Percentiles rank a stretch among this genome's conserved stretches.
Evolutionary conservation across 2,113 vertebrate genomes (phyloP).

Genomic region (Athene noctua): DNA sequence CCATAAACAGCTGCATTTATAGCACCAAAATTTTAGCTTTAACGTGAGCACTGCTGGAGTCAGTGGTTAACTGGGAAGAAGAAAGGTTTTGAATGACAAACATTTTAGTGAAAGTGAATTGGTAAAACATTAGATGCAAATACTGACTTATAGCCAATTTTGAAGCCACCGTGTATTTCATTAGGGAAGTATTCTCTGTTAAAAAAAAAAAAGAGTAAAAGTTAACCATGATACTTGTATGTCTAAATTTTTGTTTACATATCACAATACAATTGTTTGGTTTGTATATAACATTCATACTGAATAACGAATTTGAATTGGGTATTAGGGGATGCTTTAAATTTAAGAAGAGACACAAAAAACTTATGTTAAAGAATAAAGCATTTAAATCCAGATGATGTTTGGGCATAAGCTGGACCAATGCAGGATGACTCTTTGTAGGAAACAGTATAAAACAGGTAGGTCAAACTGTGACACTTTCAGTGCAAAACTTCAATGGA

Average conservation of each 20-base stretch:
- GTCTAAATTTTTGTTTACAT: background rate
- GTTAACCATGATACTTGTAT: background rate
- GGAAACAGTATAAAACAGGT: constrained; percentile 48
- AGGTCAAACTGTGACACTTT: constrained; percentile 66
- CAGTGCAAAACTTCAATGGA: constrained; percentile 76
- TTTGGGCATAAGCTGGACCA: constrained; percentile 22
- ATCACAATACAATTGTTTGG: background rate
- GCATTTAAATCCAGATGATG: constrained; percentile 46
- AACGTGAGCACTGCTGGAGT: constrained; percentile 36
- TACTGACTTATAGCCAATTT: constrained; percentile 7
- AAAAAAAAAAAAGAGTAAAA: background rate
- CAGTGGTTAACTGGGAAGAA: constrained; percentile 16
- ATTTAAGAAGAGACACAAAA: constrained; percentile 43
- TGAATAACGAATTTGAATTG: constrained; percentile 29
- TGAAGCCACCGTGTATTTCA: background rate
- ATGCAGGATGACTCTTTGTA: background rate
- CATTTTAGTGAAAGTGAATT: constrained; percentile 30
- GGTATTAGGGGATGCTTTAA: background rate
- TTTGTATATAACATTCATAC: constrained; percentile 38
- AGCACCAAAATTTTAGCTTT: constrained; percentile 66
- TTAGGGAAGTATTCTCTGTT: background rate
- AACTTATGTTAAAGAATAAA: constrained; percentile 49
- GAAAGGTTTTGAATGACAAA: background rate
- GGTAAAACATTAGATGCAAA: background rate
- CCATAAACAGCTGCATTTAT: constrained; percentile 59